Evolutionary conservation across 2,113 vertebrate species (phyloP).

Genomic region (Zootoca vivipara): DNA sequence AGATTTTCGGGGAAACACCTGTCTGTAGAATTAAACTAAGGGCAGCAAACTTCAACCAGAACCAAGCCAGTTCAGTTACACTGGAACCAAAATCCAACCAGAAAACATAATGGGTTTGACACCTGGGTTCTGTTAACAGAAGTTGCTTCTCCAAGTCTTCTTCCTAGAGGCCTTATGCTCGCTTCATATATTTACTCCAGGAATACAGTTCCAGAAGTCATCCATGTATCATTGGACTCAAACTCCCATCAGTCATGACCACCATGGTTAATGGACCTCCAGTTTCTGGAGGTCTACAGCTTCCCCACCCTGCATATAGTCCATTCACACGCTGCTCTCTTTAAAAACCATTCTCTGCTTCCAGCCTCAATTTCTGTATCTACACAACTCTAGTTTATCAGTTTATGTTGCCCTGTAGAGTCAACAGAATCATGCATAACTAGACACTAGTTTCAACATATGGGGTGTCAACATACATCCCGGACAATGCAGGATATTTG

Average conservation of each 20-base stretch:
- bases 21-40: not conserved
- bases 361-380: not conserved
- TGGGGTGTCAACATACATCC: not conserved
- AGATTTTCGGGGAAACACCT: too few relatives aligned
- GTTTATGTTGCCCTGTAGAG: not conserved
- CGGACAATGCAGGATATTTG: not conserved
- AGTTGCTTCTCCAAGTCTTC: too few relatives aligned
- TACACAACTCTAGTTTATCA: not conserved
- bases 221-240: too few relatives aligned
- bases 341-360: not conserved
- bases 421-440: not conserved
- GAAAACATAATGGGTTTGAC: too few relatives aligned
- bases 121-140: not conserved
- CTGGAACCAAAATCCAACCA: not conserved
- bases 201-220: not conserved
- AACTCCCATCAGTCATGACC: too few relatives aligned
- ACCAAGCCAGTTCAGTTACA: too few relatives aligned
- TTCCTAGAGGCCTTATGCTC: not conserved
- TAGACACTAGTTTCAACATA: not conserved
- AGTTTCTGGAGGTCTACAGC: too few relatives aligned
- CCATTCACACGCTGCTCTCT: not conserved
- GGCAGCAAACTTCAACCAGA: not conserved
- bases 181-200: not conserved
- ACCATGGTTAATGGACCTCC: too few relatives aligned
- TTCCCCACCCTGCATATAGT: too few relatives aligned